Percentiles rank a stretch among this genome's conserved stretches.
Evolutionary conservation across 2,888 invertebrate genomes (phyloP).

Genomic region (Nomada hirtipes): DNA sequence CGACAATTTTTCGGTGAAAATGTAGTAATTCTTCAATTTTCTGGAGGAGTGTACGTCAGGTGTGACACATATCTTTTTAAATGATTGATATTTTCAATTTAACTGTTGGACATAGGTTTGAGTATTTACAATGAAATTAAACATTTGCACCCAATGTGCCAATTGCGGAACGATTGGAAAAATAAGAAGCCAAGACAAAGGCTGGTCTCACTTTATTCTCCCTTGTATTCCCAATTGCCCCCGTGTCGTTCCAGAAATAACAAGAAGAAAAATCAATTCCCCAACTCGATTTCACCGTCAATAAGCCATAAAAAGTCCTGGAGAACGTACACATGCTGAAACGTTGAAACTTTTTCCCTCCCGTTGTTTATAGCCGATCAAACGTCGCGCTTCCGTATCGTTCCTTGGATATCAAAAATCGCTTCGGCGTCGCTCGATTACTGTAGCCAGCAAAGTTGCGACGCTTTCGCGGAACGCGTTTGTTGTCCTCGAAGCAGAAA

Average conservation of each 20-base stretch:
- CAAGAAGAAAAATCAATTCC: conserved; percentile 29
- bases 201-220: conserved; percentile 1
- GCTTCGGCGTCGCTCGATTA: not conserved
- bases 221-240: conserved; percentile 9
- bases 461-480: not conserved
- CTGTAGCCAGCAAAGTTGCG: not conserved
- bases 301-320: conserved; percentile 32
- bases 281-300: conserved; percentile 23
- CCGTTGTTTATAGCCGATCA: conserved; percentile 28
- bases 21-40: too few relatives aligned
- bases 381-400: conserved; percentile 9
- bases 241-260: not conserved
- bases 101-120: too few relatives aligned
- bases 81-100: too few relatives aligned
- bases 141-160: too few relatives aligned
- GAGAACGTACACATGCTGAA: conserved; percentile 16
- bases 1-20: too few relatives aligned
- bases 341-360: conserved; percentile 20
- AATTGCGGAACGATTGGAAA: too few relatives aligned
- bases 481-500: conserved; percentile 39
- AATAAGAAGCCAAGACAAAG: not conserved
- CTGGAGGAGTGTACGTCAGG: too few relatives aligned
- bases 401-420: conserved; percentile 33
- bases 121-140: too few relatives aligned
- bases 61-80: too few relatives aligned